Evolutionary conservation across 1,140 invertebrate genomes (phyloP).

Genomic region (Heterodera schachtii): DNA sequence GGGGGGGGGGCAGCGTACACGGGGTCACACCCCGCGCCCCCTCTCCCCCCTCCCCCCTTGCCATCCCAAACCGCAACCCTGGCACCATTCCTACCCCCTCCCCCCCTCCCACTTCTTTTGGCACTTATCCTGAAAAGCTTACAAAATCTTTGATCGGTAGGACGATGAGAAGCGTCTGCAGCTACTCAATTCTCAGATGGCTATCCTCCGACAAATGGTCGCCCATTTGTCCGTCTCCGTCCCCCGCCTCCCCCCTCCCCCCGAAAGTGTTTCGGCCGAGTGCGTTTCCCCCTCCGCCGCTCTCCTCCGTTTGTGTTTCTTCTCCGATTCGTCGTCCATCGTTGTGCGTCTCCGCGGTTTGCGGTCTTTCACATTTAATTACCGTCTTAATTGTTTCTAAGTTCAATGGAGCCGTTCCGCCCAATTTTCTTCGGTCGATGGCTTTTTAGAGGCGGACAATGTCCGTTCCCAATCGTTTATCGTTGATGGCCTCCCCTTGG

Average conservation of each 20-base stretch:
- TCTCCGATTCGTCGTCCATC: constrained; percentile 17
- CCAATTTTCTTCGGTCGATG: constrained; percentile 33
- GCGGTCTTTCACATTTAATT: no score
- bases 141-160: constrained; percentile 10
- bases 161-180: constrained; percentile 45
- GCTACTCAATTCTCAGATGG: constrained; percentile 30
- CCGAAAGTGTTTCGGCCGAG: constrained; percentile 24
- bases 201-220: constrained; percentile 32
- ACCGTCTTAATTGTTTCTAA: constrained; percentile 18
- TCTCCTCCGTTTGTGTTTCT: constrained; percentile 3
- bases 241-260: constrained; percentile 28
- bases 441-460: constrained; percentile 35
- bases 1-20: no score
- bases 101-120: no score
- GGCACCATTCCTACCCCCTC: no score
- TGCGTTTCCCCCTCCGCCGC: constrained; percentile 9
- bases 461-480: constrained; percentile 28
- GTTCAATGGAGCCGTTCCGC: constrained; percentile 44
- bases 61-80: no score
- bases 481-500: constrained; percentile 36
- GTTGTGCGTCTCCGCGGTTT: constrained; percentile 12
- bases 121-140: no score
- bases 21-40: no score
- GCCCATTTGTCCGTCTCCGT: constrained; percentile 12
- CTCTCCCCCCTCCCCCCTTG: no score